These are phyloP conservation scores for Archocentrus centrarchus DNA, from an alignment of 2,113 vertebrate species.

Conservation along the genomic window DNA sequence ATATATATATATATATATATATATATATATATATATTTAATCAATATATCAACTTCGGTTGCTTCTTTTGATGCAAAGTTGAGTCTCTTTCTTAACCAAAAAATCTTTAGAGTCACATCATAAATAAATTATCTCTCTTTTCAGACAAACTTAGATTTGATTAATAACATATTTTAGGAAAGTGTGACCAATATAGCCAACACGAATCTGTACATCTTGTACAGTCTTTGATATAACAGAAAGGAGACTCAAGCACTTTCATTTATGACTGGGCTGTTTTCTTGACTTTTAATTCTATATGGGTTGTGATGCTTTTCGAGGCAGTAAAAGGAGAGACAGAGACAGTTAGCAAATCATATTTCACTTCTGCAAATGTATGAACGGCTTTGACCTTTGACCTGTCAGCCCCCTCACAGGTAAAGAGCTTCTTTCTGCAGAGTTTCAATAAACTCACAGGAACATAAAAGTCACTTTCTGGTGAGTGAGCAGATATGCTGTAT, in stretches of 20 bases:
- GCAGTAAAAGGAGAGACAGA: neutral
- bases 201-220: neutral
- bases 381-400: constrained; percentile 25
- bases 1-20: no score
- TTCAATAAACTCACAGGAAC: constrained; percentile 19
- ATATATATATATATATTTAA: no score
- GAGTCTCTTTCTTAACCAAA: no score
- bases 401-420: constrained; percentile 21
- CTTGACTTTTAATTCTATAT: neutral
- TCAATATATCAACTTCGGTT: no score
- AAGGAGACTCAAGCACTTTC: neutral
- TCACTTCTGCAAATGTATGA: neutral
- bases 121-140: neutral
- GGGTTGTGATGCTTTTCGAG: neutral
- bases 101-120: neutral
- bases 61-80: no score
- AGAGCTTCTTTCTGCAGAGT: constrained; percentile 40
- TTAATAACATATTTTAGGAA: neutral
- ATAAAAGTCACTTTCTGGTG: constrained; percentile 27
- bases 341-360: neutral
- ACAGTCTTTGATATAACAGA: neutral
- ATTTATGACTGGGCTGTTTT: neutral
- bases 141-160: neutral
- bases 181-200: neutral
- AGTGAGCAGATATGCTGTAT: constrained; percentile 7